Conservation (phyloP, 2,113 vertebrate genomes). For the Panthera tigris region DNA sequence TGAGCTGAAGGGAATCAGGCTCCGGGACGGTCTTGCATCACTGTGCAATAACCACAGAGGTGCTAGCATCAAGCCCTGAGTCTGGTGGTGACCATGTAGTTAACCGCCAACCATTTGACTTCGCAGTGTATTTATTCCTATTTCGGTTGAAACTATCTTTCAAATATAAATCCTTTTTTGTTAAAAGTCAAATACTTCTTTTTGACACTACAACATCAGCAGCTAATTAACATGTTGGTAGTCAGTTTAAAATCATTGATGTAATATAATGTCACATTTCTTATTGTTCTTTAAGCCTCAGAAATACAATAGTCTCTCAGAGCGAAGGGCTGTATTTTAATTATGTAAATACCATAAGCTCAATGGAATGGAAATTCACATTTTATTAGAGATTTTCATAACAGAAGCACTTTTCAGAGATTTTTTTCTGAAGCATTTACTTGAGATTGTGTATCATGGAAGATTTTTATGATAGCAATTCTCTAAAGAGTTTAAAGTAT, state of each 20-base stretch:
- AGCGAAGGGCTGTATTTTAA: background rate
- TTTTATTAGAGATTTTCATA: background rate
- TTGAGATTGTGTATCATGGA: background rate
- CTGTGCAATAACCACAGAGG: rapidly evolving
- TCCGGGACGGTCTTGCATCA: too few relatives aligned
- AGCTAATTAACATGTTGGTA: background rate
- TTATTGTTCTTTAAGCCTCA: background rate
- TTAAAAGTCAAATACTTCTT: background rate
- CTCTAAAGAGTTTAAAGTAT: background rate
- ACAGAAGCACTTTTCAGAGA: background rate
- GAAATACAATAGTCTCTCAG: background rate
- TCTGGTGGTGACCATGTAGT: background rate
- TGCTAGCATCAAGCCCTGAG: background rate
- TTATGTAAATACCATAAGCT: background rate
- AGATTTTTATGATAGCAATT: background rate
- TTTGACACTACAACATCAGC: background rate
- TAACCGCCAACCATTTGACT: background rate
- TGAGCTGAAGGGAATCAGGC: background rate
- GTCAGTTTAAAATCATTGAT: background rate
- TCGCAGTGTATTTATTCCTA: background rate
- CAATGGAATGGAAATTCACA: background rate
- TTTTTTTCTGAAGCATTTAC: constrained; percentile 26
- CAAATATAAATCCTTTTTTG: background rate
- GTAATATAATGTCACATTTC: background rate
- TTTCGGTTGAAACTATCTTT: background rate